Evolutionary conservation across 1,140 invertebrate genomes (phyloP), one percentile per base, ranked within the genome.

Genomic region (Calliphora vicina): DNA sequence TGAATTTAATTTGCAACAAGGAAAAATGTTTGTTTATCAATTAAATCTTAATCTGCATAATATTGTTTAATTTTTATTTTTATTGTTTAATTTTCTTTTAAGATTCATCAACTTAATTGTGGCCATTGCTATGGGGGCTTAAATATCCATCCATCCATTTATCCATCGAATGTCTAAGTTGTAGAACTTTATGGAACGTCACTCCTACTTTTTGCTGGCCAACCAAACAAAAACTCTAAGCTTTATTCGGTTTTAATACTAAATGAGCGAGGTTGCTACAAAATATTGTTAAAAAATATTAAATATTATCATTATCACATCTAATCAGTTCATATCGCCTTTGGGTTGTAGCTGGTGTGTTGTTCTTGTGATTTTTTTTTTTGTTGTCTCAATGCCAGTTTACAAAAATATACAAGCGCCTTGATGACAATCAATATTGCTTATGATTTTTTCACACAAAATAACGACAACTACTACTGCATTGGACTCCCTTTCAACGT

Each of bases 271-370:
- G 2, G 29, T 35, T 35, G 27, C 26, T 29, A 8, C 8, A 74
- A 72, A 35, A 35, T 4, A 26, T 76, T 29, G 6, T 67, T 67
- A 4, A 35, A 17, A 43, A 23, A 78, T 78, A 43, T 78, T 20
- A 78, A 78, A 78, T 20, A 43, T 43, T 25, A 78, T 78, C 74
- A 78, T 78, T 78, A 78, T 78, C 74, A 78, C 74, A 78, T 43
- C 74, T 78, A 78, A 78, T 43, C 74, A 43, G 74, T 78, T 45
- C 35, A 78, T 20, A 74, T 74, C 27, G 72, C 72, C 72, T 35
- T 35, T 29, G 27, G 12, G 26, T 74, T 17, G 1, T 50, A 8
- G 4, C 12, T 17, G 4, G 4, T 50, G 45, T 50, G 45, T 50
- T 50, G 45, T 10, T 50, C 4, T 13, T 35, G 29, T 8, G 8